phyloP scores from a whole-genome alignment of 2,797 vertebrate species.

The Sebastes kiyomatsui region DNA sequence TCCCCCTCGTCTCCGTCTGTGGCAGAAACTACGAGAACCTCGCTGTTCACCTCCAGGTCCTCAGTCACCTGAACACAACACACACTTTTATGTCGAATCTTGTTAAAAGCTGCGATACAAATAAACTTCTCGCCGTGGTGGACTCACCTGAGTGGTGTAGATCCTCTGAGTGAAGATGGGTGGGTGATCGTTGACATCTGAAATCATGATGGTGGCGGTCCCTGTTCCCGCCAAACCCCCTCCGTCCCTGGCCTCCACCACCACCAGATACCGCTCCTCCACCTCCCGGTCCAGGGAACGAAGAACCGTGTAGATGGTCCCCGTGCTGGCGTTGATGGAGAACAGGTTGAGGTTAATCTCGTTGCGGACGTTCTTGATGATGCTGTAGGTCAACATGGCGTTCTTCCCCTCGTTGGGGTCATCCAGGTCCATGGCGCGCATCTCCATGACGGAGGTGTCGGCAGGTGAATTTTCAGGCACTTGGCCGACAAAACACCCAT shows the following conservation, averaged over 20 bases:
- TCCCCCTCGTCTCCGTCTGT: constrained; percentile 88
- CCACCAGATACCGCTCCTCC: constrained; percentile 85
- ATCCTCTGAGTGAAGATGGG: constrained; percentile 87
- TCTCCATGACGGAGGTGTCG: constrained; percentile 89
- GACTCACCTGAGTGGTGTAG: constrained; percentile 79
- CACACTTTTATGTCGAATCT: neutral
- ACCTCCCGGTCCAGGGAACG: constrained; percentile 87
- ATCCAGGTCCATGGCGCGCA: constrained; percentile 89
- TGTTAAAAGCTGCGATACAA: neutral
- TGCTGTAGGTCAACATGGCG: constrained; percentile 87
- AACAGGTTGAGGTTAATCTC: constrained; percentile 91
- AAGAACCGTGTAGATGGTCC: constrained; percentile 87
- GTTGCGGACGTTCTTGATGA: constrained; percentile 88
- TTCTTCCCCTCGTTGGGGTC: constrained; percentile 86
- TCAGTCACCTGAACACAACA: constrained; percentile 77
- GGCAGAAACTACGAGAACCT: constrained; percentile 86
- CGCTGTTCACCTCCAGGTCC: constrained; percentile 84
- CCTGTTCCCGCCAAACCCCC: constrained; percentile 89
- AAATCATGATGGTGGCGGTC: constrained; percentile 89
- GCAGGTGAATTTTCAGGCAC: constrained; percentile 88
- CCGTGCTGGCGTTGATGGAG: constrained; percentile 86
- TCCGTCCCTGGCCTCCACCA: constrained; percentile 90
- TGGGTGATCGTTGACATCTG: constrained; percentile 89
- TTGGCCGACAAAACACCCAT: constrained; percentile 85
- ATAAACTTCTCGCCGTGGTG: neutral